Evolutionary conservation across 2,113 vertebrate species (phyloP), one percentile per base, ranked within the genome.

Genomic region (Cyprinodon variegatus): DNA sequence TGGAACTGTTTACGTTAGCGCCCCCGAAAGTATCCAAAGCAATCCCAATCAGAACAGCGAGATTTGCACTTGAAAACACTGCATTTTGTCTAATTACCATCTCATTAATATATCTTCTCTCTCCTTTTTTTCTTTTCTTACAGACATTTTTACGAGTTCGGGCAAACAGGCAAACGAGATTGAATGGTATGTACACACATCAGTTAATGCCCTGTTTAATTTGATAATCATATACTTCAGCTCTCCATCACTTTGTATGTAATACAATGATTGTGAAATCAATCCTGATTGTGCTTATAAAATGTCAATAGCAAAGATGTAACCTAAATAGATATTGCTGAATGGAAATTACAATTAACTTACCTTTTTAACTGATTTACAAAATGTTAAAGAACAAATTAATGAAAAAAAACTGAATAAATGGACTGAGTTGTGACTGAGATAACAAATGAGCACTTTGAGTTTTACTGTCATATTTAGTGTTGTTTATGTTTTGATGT

Each of bases 61-160:
- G 9, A 8, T 48, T n/a, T 43, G 15, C 4, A 4, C 29, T 7
- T 78, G 41, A 46, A 40, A 60, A 45, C 38, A 50, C 2, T 13
- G 17, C 22, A 37, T n/a, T 57, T 62, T 62, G 39, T 29, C 75
- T 77, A 8, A 37, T 43, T 5, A 37, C 38, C 38, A 3, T 86
- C 86, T 93, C 80, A 91, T 65, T 75, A 45, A 2, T 85, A 2
- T 88, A 57, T 83, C 36, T 63, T 79, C 68, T n/a, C 48, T 83
- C 77, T 91, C 75, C 80, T 89, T 90, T 92, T 3, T 39, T 39
- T 84, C 82, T 87, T 76, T 75, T 63, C 81, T 79, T 93, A 63
- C 94, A 98, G 98, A 99, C 98, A 77, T 99, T 99, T 94, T 94
- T 99, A 94, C 95, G 98, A 92, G 98, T 99, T 91, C 95, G 98